Percentiles rank a stretch among this genome's conserved stretches.
Evolutionary conservation across 1,140 invertebrate genomes (phyloP).

Genomic region (Phenacoccus solenopsis): DNA sequence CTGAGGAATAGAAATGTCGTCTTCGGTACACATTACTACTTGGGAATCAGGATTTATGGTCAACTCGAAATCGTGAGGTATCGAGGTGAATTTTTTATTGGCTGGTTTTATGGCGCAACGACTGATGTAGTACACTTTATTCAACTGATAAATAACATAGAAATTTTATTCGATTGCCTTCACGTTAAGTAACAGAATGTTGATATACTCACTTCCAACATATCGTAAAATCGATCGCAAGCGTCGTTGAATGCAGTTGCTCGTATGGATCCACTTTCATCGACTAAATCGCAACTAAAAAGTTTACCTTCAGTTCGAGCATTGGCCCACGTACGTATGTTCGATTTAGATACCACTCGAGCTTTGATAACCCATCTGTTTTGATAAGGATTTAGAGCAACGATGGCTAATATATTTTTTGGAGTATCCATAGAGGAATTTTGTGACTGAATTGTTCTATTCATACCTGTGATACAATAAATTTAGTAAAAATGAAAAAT

Average conservation of each 20-base stretch:
- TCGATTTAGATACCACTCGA: conserved; percentile 69
- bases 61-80: conserved; percentile 95
- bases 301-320: conserved; percentile 83
- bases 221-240: conserved; percentile 80
- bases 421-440: conserved; percentile 11
- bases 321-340: conserved; percentile 79
- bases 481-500: background rate
- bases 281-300: conserved; percentile 83
- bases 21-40: conserved; percentile 55
- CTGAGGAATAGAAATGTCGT: conserved; percentile 50
- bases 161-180: background rate
- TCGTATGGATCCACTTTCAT: conserved; percentile 88
- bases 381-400: conserved; percentile 75
- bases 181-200: background rate
- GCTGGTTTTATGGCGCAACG: conserved; percentile 72
- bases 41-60: conserved; percentile 70
- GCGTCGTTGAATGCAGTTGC: conserved; percentile 86
- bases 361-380: conserved; percentile 90
- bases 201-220: conserved; percentile 34
- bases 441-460: background rate
- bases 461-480: background rate
- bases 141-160: conserved; percentile 40
- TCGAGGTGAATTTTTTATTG: conserved; percentile 72
- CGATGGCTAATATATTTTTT: conserved; percentile 47
- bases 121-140: conserved; percentile 80